These are phyloP conservation scores for Calypte anna DNA, from an alignment of 2,113 vertebrate genomes.

Conservation along the genomic window DNA sequence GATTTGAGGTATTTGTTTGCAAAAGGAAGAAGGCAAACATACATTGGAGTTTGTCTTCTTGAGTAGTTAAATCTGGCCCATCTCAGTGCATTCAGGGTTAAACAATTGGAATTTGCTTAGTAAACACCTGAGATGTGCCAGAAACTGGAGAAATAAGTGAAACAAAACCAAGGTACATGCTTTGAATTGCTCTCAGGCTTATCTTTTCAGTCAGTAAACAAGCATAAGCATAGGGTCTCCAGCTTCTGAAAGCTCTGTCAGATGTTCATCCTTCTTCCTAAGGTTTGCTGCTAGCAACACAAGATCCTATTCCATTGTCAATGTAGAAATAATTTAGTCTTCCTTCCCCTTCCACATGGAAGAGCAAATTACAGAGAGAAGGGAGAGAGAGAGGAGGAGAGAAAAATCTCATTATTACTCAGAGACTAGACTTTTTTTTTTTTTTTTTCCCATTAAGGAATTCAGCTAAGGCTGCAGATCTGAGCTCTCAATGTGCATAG, in stretches of 20 bases:
- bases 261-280: neutral
- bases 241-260: neutral
- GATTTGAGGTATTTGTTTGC: neutral
- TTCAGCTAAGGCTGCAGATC: neutral
- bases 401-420: neutral
- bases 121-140: neutral
- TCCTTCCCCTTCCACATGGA: neutral
- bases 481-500: neutral
- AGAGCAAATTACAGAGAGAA: neutral
- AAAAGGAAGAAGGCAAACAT: neutral
- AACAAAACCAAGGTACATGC: neutral
- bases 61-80: neutral
- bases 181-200: constrained; percentile 4
- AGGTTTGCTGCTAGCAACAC: neutral
- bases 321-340: neutral
- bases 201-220: neutral
- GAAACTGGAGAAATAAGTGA: neutral
- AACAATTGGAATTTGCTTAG: neutral
- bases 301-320: neutral
- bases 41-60: neutral
- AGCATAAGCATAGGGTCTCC: neutral
- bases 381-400: neutral
- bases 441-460: neutral
- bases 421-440: neutral
- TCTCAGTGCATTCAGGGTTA: neutral